These are phyloP conservation scores for Gymnocypris eckloni DNA, from an alignment of 2,797 vertebrate genomes.

Conservation along the genomic window DNA sequence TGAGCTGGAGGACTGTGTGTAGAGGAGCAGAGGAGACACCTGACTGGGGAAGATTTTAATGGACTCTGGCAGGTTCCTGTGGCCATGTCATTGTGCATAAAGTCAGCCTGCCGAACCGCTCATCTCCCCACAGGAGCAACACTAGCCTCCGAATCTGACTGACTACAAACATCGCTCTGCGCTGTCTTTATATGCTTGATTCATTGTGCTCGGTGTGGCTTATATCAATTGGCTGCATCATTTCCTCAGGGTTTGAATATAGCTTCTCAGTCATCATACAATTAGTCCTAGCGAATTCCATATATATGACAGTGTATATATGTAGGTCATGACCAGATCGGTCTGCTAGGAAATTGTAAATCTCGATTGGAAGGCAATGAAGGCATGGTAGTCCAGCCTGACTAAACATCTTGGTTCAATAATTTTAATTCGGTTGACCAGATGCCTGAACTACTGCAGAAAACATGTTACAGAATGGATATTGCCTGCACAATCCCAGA, in stretches of 20 bases:
- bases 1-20: constrained; percentile 34
- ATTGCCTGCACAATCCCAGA: constrained; percentile 26
- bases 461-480: constrained; percentile 27
- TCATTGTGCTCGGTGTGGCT: not conserved
- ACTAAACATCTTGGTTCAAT: constrained; percentile 34
- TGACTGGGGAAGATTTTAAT: constrained; percentile 58
- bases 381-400: constrained; percentile 13
- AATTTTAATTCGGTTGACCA: constrained; percentile 17
- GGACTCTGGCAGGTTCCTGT: constrained; percentile 61
- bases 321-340: constrained; percentile 45
- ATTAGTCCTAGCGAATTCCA: constrained; percentile 22
- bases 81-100: constrained; percentile 62
- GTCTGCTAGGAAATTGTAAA: constrained; percentile 53
- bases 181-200: not conserved
- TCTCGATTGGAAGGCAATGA: constrained; percentile 36
- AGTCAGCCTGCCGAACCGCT: constrained; percentile 45
- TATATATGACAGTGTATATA: constrained; percentile 35
- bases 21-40: constrained; percentile 55
- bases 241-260: constrained; percentile 19
- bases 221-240: constrained; percentile 42
- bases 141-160: not conserved
- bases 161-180: not conserved
- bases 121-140: constrained; percentile 38
- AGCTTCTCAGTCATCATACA: constrained; percentile 24
- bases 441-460: constrained; percentile 24